phyloP scores from a whole-genome alignment of 2,888 invertebrate genomes.

The Eugnorisma glareosa region DNA sequence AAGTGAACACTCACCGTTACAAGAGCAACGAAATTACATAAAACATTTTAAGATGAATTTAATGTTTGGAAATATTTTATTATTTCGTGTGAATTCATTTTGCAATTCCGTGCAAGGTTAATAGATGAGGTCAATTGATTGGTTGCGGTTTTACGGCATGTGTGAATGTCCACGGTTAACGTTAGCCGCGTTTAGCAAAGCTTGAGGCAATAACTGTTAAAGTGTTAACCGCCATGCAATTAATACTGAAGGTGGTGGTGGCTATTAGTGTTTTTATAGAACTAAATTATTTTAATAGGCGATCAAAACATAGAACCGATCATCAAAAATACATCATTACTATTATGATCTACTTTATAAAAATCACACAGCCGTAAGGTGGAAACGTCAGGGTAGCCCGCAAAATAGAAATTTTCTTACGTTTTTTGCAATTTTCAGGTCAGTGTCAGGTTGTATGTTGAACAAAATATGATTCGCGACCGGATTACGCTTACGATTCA shows the following conservation, averaged over 20 bases:
- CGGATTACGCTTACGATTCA: too few relatives aligned
- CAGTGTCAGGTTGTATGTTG: too few relatives aligned
- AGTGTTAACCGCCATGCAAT: constrained; percentile 42
- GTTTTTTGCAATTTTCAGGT: too few relatives aligned
- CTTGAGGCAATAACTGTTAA: constrained; percentile 53
- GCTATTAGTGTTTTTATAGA: background rate
- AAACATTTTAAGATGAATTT: constrained; percentile 57
- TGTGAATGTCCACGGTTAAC: constrained; percentile 55
- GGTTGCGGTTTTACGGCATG: constrained; percentile 53
- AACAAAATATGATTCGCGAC: too few relatives aligned
- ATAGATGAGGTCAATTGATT: constrained; percentile 66
- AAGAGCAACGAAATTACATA: constrained; percentile 20
- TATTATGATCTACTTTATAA: background rate
- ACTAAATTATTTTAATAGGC: background rate
- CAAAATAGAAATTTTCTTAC: too few relatives aligned
- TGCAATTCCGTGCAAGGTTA: constrained; percentile 66
- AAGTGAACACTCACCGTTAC: background rate
- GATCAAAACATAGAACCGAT: background rate
- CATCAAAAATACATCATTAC: background rate
- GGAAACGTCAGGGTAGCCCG: too few relatives aligned
- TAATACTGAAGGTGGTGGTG: constrained; percentile 7
- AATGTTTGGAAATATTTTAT: constrained; percentile 57
- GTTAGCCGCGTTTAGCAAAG: constrained; percentile 50
- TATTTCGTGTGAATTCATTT: constrained; percentile 67
- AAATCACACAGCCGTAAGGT: background rate